Base-by-base conservation (phyloP, 2,888 invertebrate genomes). In the Yponomeuta malinellus region DNA sequence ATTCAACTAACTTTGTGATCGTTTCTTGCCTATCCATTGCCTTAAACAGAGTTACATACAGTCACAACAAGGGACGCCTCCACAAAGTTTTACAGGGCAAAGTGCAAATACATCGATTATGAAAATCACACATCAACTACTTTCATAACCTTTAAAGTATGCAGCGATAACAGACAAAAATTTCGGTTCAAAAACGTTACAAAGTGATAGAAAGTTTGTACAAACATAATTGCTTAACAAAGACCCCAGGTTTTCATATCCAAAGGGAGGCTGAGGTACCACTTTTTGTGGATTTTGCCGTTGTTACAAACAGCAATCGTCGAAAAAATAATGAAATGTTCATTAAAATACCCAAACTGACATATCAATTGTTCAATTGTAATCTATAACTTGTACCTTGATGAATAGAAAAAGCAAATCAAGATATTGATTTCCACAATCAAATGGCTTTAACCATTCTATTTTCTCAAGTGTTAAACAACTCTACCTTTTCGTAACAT, bases 331-430 rank as follows among this genome's bases (percentile, higher is more conserved):
- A 59, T 59, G 2, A 2, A 15, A 59, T 59, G 12, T 12, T 59
- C 12, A 59, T 59, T 59, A 59, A 59, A 59, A 59, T 59, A 59
- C 52, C 43, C 12, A 70, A 87, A 86, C 83, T 85, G 83, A 87
- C 85, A 78, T 75, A 2, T 75, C 74, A 76, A 78, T 78, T 78
- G 15, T 59, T 59, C 23, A 23, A 5, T 78, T 84, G 86, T 89
- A 86, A 88, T 88, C 85, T 84, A 86, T 81, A 78, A 77, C 82
- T 83, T 87, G 88, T 90, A 90, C 89, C 88, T 86, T 87, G 82
- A 4, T 76, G 78, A 78, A 81, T 59, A 78, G 82, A 81, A 83
- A 79, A 83, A 85, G 80, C 81, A 83, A 85, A 83, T 83, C 80
- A 78, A 78, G 76, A 78, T 75, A 80, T 81, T 81, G 82, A 81